Conservation (phyloP, 2,797 vertebrate species). For the Gallirallus australis region DNA sequence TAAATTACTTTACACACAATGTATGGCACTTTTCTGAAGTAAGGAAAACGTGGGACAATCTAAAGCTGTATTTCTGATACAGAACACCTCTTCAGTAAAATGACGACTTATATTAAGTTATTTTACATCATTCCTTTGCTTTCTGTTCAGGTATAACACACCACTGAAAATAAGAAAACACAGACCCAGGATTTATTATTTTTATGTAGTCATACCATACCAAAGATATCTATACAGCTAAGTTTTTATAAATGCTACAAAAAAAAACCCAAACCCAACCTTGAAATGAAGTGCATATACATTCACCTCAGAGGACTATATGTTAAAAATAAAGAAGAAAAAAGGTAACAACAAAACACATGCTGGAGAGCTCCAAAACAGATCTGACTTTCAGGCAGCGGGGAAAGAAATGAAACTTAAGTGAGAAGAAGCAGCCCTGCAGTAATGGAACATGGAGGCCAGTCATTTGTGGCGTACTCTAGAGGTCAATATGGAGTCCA, state of each 20-base stretch:
- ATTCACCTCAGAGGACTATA: background rate
- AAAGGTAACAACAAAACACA: background rate
- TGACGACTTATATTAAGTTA: background rate
- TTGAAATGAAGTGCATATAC: background rate
- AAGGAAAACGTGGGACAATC: background rate
- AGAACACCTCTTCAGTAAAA: background rate
- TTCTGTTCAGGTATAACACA: background rate
- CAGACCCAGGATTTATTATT: background rate
- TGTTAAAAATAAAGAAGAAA: background rate
- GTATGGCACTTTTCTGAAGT: background rate
- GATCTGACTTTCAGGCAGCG: background rate
- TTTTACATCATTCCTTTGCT: background rate
- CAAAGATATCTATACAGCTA: background rate
- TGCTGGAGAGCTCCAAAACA: background rate
- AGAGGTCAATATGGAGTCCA: background rate
- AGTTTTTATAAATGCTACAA: background rate
- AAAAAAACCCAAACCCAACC: background rate
- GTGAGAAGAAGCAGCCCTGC: background rate
- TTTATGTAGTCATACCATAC: background rate
- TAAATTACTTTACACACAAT: background rate
- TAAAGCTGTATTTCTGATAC: background rate
- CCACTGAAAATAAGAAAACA: background rate
- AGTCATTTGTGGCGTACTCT: background rate
- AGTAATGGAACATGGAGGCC: background rate
- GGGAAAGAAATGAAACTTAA: background rate